phyloP scores from a whole-genome alignment of 2,888 invertebrate genomes.

The Drosophila testacea region DNA sequence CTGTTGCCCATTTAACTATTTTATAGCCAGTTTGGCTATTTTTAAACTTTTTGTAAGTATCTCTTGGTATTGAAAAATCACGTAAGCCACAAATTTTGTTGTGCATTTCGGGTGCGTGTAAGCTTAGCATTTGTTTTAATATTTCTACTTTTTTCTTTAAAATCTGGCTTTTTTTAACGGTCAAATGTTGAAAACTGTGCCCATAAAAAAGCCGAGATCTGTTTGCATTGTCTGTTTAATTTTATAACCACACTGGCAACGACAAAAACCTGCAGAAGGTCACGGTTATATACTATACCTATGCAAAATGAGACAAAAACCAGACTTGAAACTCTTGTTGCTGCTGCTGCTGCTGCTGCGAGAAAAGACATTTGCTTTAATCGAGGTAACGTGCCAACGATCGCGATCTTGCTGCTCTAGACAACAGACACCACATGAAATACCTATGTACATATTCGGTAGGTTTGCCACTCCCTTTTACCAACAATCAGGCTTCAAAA shows the following conservation, averaged over 20 bases:
- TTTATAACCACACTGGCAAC: slow-evolving; percentile 60
- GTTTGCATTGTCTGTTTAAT: slow-evolving; percentile 42
- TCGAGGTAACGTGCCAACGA: slow-evolving; percentile 77
- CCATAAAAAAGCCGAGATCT: slow-evolving; percentile 33
- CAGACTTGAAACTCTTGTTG: slow-evolving; percentile 54
- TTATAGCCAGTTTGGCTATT: too few relatives aligned
- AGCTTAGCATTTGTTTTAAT: too few relatives aligned
- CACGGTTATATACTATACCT: slow-evolving; percentile 72
- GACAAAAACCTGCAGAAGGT: slow-evolving; percentile 65
- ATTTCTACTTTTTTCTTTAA: too few relatives aligned
- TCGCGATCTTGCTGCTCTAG: slow-evolving; percentile 47
- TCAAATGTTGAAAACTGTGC: too few relatives aligned
- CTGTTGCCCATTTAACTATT: too few relatives aligned
- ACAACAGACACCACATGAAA: slow-evolving; percentile 5
- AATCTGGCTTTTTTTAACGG: too few relatives aligned
- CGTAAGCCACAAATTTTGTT: too few relatives aligned
- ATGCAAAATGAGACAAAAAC: slow-evolving; percentile 56
- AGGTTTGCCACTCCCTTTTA: slow-evolving; percentile 52
- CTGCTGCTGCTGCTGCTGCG: slow-evolving; percentile 29
- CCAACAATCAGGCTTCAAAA: slow-evolving; percentile 33
- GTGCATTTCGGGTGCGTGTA: too few relatives aligned
- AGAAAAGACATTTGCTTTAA: slow-evolving; percentile 63
- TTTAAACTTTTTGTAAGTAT: too few relatives aligned
- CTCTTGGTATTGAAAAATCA: too few relatives aligned
- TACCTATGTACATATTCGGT: neutral